Base-by-base conservation (phyloP, 2,797 vertebrate species). In the Arrhamphus sclerolepis region DNA sequence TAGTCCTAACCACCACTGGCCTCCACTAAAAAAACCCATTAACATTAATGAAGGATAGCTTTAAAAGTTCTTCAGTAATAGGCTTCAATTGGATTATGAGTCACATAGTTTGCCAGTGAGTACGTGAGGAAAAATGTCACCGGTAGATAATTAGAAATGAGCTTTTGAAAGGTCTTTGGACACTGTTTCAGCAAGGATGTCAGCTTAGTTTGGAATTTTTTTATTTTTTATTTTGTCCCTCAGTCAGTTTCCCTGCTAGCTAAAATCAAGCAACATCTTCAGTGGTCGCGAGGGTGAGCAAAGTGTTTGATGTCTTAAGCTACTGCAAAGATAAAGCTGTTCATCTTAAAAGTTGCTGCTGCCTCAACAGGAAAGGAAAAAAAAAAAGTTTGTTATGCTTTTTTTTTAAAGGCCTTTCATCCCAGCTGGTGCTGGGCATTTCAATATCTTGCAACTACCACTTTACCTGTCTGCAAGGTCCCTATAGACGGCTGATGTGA, bases 31-130 rank as follows among this genome's bases (percentile, higher is more conserved):
- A 90, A 90, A 68, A 7, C 56, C 81, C 87, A 92, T 92, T 92
- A 92, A 91, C 90, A 90, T 92, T 92, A 92, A 93, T 91, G 92
- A 93, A 92, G 87, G 87, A 89, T 91, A 90, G 83, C 88, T 91
- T 91, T 92, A 89, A 91, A 92, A 89, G 88, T 91, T 91, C 89
- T 90, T 60, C 82, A 70, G 87, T 90, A 90, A 91, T 89, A 87
- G 89, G 88, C 84, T 86, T 80, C 75, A 86, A 86, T 81, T 86
- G 88, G 81, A 91, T 92, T 91, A 91, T 86, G 90, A 92, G 84
- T 88, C 75, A 74, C 77, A 84, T 81, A 75, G 84, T 85, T 89
- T 90, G 86, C 88, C 84, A 82, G 83, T 83, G 89, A 90, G 91
- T 78, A 88, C 67, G 77, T 87, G 82, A 83, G 88, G 88, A 90